Evolutionary conservation across 2,888 invertebrate genomes (phyloP), one percentile per base, ranked within the genome.

Genomic region (Ormyrus pomaceus): DNA sequence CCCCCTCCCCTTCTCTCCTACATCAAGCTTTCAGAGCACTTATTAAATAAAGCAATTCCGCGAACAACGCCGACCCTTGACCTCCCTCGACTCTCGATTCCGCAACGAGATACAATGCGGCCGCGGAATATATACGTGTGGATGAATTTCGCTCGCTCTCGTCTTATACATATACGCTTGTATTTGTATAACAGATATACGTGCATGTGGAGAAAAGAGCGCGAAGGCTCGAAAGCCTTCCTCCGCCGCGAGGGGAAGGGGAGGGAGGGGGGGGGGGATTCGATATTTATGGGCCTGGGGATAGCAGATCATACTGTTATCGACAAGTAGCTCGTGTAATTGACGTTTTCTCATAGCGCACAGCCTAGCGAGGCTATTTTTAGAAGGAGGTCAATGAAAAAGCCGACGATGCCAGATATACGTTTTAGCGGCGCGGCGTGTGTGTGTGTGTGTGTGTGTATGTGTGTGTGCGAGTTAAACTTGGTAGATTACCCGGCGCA

Each of bases 11-110:
- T 19, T 19, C 19, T 19, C 19, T 19, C 19, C 19, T 19, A 19
- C 19, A 19, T 19, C 19, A 19, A 19, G 19, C 19, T 19, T 19
- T 19, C 19, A 19, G 85, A 46, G 48, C 55, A 85, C 86, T 89
- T 88, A 88, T 89, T 89, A 88, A 89, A 89, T 88, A 87, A 89
- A 89, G 88, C 88, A 88, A 89, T 88, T 88, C 87, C 84, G 85
- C 86, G 86, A 85, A 86, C 82, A 68, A 83, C 79, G 84, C 85
- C 85, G 86, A 83, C 83, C 87, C 84, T 82, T 82, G 83, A 82
- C 82, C 82, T 19, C 19, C 19, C 19, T 19, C 19, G 19, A 19
- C 19, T 82, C 80, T 80, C 78, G 80, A 79, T 75, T 59, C 51
- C 13, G 58, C 75, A 73, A 64, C 51, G 55, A 73, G 73, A 75